Conservation (phyloP, 2,113 vertebrate species). For the Naja naja region DNA sequence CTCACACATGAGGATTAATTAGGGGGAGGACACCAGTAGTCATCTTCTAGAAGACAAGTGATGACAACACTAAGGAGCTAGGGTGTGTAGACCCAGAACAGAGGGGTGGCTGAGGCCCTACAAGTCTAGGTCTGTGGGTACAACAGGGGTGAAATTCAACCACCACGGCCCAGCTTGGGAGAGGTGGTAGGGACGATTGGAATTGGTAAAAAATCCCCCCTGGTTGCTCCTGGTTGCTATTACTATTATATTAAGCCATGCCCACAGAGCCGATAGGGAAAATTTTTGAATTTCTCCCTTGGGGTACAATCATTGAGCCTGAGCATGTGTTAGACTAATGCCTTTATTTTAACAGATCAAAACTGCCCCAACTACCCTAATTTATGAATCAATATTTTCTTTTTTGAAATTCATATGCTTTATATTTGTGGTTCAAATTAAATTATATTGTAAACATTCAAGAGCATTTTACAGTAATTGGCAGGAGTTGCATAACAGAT, state of each 20-base stretch:
- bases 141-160: too few relatives aligned
- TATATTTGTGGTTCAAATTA: neutral
- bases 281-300: too few relatives aligned
- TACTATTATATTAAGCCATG: too few relatives aligned
- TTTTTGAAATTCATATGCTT: neutral
- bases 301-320: neutral
- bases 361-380: neutral
- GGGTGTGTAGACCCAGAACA: neutral
- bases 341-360: neutral
- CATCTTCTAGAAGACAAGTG: neutral
- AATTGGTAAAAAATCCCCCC: too few relatives aligned
- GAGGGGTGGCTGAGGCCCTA: neutral
- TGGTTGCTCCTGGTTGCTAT: too few relatives aligned
- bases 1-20: neutral
- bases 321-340: neutral
- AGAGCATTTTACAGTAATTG: neutral
- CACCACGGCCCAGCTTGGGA: too few relatives aligned
- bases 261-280: too few relatives aligned
- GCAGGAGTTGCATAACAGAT: neutral
- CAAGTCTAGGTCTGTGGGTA: neutral
- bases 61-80: neutral
- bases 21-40: neutral
- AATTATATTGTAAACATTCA: neutral
- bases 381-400: neutral
- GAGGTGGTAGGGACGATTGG: too few relatives aligned